A percentile compares a stretch with the other conserved stretches of the same genome.
These are phyloP conservation scores for Gryllus bimaculatus DNA, from an alignment of 1,140 invertebrate genomes.

Conservation along the genomic window DNA sequence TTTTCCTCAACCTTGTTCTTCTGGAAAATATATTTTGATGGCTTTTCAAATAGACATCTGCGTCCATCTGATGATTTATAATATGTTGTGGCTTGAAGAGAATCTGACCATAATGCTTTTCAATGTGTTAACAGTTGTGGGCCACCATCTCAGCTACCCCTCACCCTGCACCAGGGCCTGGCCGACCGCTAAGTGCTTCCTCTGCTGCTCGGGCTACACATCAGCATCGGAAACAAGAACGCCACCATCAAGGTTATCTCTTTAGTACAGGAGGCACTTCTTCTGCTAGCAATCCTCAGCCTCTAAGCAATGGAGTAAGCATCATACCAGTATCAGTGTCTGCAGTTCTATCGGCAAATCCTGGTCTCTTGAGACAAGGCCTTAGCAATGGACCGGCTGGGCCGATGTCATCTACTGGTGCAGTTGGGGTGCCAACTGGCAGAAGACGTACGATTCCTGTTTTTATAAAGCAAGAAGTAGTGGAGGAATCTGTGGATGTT, in stretches of 20 bases:
- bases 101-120: too few relatives aligned
- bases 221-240: not conserved
- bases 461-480: not conserved
- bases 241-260: not conserved
- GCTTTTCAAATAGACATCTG: too few relatives aligned
- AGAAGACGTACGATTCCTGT: not conserved
- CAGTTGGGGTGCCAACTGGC: not conserved
- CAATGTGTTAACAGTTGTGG: not conserved
- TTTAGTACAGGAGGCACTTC: not conserved
- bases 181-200: not conserved
- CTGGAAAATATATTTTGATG: too few relatives aligned
- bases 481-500: not conserved
- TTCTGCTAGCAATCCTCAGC: not conserved
- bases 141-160: not conserved
- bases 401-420: not conserved
- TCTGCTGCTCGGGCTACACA: not conserved
- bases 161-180: not conserved
- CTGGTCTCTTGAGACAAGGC: not conserved
- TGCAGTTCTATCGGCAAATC: not conserved
- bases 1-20: too few relatives aligned
- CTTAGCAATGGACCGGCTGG: not conserved
- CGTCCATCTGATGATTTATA: too few relatives aligned
- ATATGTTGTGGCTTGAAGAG: too few relatives aligned
- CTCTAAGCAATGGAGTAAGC: not conserved
- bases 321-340: not conserved